Conservation (phyloP, 2,888 invertebrate genomes). For the Idaea dimidiata region DNA sequence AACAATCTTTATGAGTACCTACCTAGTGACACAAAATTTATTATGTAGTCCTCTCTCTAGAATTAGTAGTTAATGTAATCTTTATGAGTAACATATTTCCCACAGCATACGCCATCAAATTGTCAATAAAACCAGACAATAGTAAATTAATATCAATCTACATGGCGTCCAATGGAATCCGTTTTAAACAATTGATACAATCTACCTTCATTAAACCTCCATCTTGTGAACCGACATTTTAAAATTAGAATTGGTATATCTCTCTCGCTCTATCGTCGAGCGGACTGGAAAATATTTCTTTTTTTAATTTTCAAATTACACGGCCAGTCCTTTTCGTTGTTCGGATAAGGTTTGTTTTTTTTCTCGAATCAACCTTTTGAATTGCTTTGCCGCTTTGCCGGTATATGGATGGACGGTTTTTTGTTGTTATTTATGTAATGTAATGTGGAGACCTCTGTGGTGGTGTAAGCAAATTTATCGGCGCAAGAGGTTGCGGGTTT, state of each 20-base stretch:
- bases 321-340: slow-evolving; percentile 33
- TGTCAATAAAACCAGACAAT: slow-evolving; percentile 13
- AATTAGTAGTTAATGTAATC: too few relatives aligned
- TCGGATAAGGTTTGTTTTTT: slow-evolving; percentile 27
- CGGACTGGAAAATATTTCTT: slow-evolving; percentile 22
- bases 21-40: too few relatives aligned
- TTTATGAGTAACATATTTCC: neutral
- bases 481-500: too few relatives aligned
- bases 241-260: slow-evolving; percentile 28
- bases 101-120: neutral
- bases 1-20: too few relatives aligned
- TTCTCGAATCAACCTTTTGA: slow-evolving; percentile 22
- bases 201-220: slow-evolving; percentile 33
- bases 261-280: slow-evolving; percentile 23
- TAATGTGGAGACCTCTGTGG: neutral
- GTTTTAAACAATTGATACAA: slow-evolving; percentile 38
- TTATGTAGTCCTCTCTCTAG: too few relatives aligned
- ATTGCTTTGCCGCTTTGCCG: slow-evolving; percentile 17
- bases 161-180: slow-evolving; percentile 24
- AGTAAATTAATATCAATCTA: slow-evolving; percentile 31
- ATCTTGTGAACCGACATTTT: slow-evolving; percentile 32
- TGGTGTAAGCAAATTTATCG: too few relatives aligned
- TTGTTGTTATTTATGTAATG: slow-evolving; percentile 10
- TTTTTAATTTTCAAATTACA: slow-evolving; percentile 37
- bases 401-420: slow-evolving; percentile 6